phyloP scores from a whole-genome alignment of 2,888 invertebrate species.

The Orthosia gracilis region DNA sequence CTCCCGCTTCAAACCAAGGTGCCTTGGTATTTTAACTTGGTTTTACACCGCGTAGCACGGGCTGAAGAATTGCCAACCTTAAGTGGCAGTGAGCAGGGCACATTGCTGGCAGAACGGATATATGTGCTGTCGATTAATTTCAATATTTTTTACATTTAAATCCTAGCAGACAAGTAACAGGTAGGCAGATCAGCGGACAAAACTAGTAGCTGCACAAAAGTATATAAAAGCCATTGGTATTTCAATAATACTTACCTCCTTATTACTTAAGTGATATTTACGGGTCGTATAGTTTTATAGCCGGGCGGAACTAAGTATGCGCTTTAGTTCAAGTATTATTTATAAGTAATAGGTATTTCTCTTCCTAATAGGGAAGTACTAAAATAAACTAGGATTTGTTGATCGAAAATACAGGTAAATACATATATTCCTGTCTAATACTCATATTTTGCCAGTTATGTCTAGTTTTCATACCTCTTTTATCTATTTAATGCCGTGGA shows the following conservation, averaged over 20 bases:
- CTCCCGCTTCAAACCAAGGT: too few species aligned
- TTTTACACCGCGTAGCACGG: too few species aligned
- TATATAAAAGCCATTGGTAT: neutral
- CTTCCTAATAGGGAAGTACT: neutral
- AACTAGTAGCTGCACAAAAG: too few species aligned
- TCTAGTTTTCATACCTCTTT: too few species aligned
- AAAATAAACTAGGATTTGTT: neutral
- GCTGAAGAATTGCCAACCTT: too few species aligned
- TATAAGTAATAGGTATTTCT: neutral
- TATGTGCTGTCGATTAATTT: too few species aligned
- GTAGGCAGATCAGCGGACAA: neutral
- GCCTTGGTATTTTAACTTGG: too few species aligned
- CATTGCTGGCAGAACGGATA: too few species aligned
- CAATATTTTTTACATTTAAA: too few species aligned
- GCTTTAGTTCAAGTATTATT: neutral
- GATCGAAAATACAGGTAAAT: conserved; percentile 1
- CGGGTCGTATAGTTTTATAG: conserved; percentile 10
- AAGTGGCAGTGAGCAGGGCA: too few species aligned
- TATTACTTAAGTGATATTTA: neutral
- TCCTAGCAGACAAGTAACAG: too few species aligned
- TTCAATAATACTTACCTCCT: neutral
- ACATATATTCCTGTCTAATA: neutral
- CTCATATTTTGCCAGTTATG: neutral
- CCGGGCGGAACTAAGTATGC: neutral
- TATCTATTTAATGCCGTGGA: too few species aligned